Evolutionary conservation across 2,888 invertebrate species (phyloP).

Genomic region (Hypselothyrea guttata): DNA sequence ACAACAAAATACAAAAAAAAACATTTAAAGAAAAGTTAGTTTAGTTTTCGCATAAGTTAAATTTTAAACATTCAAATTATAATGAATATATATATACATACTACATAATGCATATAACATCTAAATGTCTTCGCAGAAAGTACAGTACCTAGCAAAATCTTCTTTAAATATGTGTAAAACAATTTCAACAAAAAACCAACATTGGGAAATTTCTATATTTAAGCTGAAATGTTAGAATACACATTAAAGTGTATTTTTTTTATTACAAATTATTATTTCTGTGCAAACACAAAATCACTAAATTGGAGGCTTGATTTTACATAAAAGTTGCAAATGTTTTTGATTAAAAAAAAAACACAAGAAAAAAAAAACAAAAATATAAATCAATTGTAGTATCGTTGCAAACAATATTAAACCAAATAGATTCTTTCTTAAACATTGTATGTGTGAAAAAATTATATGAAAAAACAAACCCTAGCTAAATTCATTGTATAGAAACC

Average conservation of each 20-base stretch:
- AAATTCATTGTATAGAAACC: conserved; percentile 53
- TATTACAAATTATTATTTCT: conserved; percentile 27
- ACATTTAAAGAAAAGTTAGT: conserved; percentile 22
- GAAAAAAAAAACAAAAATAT: conserved; percentile 24
- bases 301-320: conserved; percentile 60
- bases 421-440: neutral
- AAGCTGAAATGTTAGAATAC: conserved; percentile 40
- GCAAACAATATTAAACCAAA: conserved; percentile 8
- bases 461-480: conserved; percentile 30
- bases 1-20: conserved; percentile 5
- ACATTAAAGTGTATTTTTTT: conserved; percentile 35
- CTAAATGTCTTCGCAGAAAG: conserved; percentile 62
- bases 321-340: conserved; percentile 43
- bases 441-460: conserved; percentile 3
- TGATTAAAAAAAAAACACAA: conserved; percentile 18
- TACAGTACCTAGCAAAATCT: conserved; percentile 54
- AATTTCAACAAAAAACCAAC: conserved; percentile 5
- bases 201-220: conserved; percentile 31
- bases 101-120: conserved; percentile 30
- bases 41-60: conserved; percentile 39
- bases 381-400: no score
- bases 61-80: conserved; percentile 29
- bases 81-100: no score
- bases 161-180: conserved; percentile 42
- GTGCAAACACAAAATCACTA: conserved; percentile 30